These are phyloP conservation scores for Carettochelys insculpta DNA, from an alignment of 2,113 vertebrate genomes.

Conservation along the genomic window DNA sequence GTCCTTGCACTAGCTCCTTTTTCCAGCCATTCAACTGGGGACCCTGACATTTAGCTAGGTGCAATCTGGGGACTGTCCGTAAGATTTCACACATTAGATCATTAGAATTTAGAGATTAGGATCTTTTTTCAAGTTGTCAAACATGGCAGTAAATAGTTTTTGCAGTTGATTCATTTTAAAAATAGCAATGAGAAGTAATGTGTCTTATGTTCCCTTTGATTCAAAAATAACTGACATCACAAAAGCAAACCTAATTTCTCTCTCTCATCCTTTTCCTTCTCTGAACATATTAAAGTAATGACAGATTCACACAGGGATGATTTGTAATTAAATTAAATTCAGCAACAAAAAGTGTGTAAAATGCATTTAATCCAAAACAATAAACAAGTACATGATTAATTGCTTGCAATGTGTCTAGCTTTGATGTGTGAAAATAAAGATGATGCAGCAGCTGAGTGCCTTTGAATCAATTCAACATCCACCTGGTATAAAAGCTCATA, in stretches of 20 bases:
- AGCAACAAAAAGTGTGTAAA: constrained; percentile 64
- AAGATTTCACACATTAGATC: neutral
- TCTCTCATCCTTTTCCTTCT: neutral
- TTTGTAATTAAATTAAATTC: constrained; percentile 72
- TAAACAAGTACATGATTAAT: constrained; percentile 70
- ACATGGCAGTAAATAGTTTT: neutral
- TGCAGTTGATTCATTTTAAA: neutral
- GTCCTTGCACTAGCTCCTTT: accelerated
- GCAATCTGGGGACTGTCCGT: neutral
- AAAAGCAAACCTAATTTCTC: neutral
- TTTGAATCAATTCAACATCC: constrained; percentile 57
- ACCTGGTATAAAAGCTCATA: constrained; percentile 13
- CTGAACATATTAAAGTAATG: constrained; percentile 25
- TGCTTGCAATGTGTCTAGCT: constrained; percentile 59
- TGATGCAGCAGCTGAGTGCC: constrained; percentile 42
- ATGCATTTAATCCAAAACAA: constrained; percentile 65
- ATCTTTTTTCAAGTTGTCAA: neutral
- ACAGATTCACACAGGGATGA: constrained; percentile 30
- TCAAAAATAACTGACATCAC: constrained; percentile 15
- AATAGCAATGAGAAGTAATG: neutral
- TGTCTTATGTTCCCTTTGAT: neutral
- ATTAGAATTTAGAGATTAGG: neutral
- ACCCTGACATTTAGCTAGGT: neutral
- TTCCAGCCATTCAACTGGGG: neutral
- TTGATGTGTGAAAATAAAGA: constrained; percentile 68